phyloP scores from a whole-genome alignment of 1,140 invertebrate genomes.

The Pseudomyrmex gracilis region DNA sequence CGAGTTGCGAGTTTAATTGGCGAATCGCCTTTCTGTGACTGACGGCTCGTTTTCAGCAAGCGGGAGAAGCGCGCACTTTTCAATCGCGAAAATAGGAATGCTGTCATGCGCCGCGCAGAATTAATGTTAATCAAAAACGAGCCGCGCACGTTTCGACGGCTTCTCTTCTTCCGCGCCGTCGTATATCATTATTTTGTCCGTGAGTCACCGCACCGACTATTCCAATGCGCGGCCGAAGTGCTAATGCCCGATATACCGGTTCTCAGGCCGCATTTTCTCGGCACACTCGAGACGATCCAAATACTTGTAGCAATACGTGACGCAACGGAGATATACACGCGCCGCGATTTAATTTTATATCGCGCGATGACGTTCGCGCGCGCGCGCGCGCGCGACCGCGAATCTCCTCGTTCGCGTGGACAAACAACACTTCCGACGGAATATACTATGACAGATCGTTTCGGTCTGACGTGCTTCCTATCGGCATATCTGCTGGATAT shows the following conservation, averaged over 20 bases:
- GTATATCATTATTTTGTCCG: conserved; percentile 26
- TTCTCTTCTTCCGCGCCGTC: neutral
- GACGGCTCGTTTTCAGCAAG: conserved; percentile 17
- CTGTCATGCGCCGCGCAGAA: conserved; percentile 16
- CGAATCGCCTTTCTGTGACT: neutral
- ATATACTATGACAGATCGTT: no score
- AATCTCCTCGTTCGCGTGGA: neutral
- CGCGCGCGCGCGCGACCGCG: neutral
- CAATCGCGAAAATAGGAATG: conserved; percentile 49
- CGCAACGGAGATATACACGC: conserved; percentile 56
- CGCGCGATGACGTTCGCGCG: conserved; percentile 27
- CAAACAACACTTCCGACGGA: no score
- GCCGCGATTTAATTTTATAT: conserved; percentile 62
- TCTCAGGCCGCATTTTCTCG: conserved; percentile 11
- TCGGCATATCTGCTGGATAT: no score
- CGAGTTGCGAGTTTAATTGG: conserved; percentile 12
- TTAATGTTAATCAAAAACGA: conserved; percentile 32
- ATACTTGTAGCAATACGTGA: conserved; percentile 64
- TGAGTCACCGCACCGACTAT: conserved; percentile 65
- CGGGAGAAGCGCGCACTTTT: conserved; percentile 9
- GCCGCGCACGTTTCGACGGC: neutral
- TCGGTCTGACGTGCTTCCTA: no score
- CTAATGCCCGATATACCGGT: conserved; percentile 56
- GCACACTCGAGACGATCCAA: conserved; percentile 60
- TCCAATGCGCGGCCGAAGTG: conserved; percentile 52